phyloP scores from a whole-genome alignment of 2,113 vertebrate genomes.

The Sciurus niger region DNA sequence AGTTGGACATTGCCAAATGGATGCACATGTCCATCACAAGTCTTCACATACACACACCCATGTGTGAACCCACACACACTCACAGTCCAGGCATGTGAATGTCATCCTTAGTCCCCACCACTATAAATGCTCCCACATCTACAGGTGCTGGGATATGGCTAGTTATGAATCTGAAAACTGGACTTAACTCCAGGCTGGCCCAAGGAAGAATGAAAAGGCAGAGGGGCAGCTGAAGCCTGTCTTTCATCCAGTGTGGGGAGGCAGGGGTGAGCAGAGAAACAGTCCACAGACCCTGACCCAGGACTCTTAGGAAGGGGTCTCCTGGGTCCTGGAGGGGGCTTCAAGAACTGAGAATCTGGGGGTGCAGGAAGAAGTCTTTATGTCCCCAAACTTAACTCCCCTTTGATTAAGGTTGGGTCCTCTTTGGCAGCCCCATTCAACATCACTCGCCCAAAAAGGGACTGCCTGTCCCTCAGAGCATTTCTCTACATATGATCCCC shows the following conservation, averaged over 20 bases:
- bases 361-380: neutral
- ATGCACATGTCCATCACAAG: neutral
- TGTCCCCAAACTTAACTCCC: neutral
- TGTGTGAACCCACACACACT: neutral
- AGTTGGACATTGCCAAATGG: neutral
- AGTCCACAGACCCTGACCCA: neutral
- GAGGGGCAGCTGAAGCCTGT: neutral
- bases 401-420: neutral
- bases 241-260: neutral
- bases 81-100: neutral
- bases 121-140: neutral
- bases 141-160: neutral
- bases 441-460: neutral
- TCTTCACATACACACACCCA: too few species aligned
- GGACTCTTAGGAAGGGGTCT: neutral
- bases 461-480: neutral
- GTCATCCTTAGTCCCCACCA: neutral
- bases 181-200: too few species aligned
- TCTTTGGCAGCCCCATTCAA: too few species aligned
- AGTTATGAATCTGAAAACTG: neutral
- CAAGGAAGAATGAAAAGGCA: neutral
- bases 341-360: neutral
- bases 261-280: too few species aligned
- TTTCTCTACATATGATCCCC: neutral
- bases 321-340: neutral